phyloP scores from a whole-genome alignment of 2,888 invertebrate species.

The Morinoia aosen region DNA sequence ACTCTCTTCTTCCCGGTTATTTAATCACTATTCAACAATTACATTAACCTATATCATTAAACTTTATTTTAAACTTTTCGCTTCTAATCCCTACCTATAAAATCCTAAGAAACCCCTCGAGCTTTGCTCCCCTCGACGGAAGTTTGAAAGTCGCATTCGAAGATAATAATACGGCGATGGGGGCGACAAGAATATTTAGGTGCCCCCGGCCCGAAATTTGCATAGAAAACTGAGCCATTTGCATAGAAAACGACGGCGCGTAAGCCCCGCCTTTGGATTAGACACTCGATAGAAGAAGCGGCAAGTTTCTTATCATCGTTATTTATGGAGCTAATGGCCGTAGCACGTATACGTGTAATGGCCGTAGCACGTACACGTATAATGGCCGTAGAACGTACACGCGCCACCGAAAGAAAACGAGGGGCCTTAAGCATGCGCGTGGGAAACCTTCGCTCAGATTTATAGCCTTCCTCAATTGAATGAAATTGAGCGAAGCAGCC shows the following conservation, averaged over 20 bases:
- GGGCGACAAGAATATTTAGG: conserved; percentile 5
- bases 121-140: too few relatives aligned
- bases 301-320: neutral
- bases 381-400: neutral
- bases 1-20: too few relatives aligned
- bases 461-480: conserved; percentile 28
- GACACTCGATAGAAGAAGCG: conserved; percentile 19
- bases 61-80: too few relatives aligned
- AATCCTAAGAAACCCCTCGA: too few relatives aligned
- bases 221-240: neutral
- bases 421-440: neutral
- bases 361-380: neutral
- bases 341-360: neutral
- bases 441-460: neutral
- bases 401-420: neutral
- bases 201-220: neutral
- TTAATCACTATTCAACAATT: too few relatives aligned
- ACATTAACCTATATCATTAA: neutral
- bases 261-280: conserved; percentile 8
- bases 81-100: too few relatives aligned
- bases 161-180: neutral
- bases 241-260: conserved; percentile 19
- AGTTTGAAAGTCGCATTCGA: too few relatives aligned
- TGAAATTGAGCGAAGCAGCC: neutral
- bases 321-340: conserved; percentile 41